Conservation (phyloP, 37 sponge, comb jelly and placozoan genomes). For the Petrosia ficiformis region DNA sequence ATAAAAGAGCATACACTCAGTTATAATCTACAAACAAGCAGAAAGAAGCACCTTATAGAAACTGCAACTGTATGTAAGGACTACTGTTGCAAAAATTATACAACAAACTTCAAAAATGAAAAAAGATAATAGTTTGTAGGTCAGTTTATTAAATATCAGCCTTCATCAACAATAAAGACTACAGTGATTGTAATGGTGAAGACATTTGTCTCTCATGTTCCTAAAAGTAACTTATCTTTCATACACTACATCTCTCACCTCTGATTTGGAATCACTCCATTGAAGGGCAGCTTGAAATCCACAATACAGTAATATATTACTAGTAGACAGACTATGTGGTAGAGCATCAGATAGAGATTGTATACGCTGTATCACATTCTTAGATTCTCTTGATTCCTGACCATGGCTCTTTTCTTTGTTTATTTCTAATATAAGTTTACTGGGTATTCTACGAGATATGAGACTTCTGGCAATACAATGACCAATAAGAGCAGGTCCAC, state of each 20-base stretch:
- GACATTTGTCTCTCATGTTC: too few species aligned
- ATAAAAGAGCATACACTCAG: too few species aligned
- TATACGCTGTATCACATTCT: background rate
- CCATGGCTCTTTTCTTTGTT: background rate
- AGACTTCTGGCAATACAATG: constrained; percentile 43
- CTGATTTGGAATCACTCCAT: background rate
- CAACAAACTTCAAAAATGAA: background rate
- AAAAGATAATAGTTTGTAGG: background rate
- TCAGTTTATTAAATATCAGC: too few species aligned
- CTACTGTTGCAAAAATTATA: background rate
- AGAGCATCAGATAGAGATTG: background rate
- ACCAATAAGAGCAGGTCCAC: constrained; percentile 34
- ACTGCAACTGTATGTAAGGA: too few species aligned
- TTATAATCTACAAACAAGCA: too few species aligned
- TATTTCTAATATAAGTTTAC: background rate
- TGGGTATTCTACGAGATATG: background rate
- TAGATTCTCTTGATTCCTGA: background rate
- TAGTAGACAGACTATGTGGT: background rate
- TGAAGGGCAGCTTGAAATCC: background rate
- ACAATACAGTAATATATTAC: background rate
- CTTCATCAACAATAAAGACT: too few species aligned
- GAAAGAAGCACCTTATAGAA: too few species aligned
- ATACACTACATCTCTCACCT: too few species aligned
- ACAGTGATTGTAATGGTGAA: too few species aligned
- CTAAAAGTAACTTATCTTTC: too few species aligned